phyloP scores from a whole-genome alignment of 1,140 invertebrate species.

The Tribolium castaneum region DNA sequence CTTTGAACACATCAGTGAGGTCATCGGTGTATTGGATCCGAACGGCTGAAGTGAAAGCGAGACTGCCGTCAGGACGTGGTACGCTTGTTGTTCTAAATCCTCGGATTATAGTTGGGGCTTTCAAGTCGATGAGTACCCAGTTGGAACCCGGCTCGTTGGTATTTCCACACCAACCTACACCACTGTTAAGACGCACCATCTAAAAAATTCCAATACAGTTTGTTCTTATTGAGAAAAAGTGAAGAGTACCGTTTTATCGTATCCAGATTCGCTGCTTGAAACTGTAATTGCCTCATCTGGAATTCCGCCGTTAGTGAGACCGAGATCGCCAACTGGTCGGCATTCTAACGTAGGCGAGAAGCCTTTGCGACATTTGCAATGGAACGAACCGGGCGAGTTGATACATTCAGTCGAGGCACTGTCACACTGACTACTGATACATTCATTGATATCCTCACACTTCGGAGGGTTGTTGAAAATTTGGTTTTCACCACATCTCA shows the following conservation, averaged over 20 bases:
- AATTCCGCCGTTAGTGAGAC: slow-evolving; percentile 88
- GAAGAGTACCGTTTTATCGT: slow-evolving; percentile 79
- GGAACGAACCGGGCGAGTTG: slow-evolving; percentile 91
- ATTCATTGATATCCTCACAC: slow-evolving; percentile 96
- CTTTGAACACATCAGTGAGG: slow-evolving; percentile 88
- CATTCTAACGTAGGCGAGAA: slow-evolving; percentile 91
- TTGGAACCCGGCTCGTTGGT: slow-evolving; percentile 85
- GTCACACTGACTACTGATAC: slow-evolving; percentile 89
- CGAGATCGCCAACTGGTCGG: slow-evolving; percentile 87
- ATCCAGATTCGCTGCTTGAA: slow-evolving; percentile 84
- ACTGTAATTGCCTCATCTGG: slow-evolving; percentile 90
- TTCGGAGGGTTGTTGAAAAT: slow-evolving; percentile 85
- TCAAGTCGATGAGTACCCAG: slow-evolving; percentile 89
- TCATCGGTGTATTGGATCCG: slow-evolving; percentile 89
- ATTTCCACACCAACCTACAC: slow-evolving; percentile 90
- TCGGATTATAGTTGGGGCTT: slow-evolving; percentile 89
- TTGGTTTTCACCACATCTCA: slow-evolving; percentile 89
- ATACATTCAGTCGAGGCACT: slow-evolving; percentile 90
- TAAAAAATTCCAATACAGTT: slow-evolving; percentile 61
- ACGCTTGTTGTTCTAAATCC: slow-evolving; percentile 92
- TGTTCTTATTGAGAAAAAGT: not conserved
- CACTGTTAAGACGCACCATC: slow-evolving; percentile 84
- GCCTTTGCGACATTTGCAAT: slow-evolving; percentile 88
- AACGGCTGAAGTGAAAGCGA: slow-evolving; percentile 89
- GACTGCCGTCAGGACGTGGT: slow-evolving; percentile 77